Base-by-base conservation (phyloP, 2,888 invertebrate species). In the Timema cristinae region DNA sequence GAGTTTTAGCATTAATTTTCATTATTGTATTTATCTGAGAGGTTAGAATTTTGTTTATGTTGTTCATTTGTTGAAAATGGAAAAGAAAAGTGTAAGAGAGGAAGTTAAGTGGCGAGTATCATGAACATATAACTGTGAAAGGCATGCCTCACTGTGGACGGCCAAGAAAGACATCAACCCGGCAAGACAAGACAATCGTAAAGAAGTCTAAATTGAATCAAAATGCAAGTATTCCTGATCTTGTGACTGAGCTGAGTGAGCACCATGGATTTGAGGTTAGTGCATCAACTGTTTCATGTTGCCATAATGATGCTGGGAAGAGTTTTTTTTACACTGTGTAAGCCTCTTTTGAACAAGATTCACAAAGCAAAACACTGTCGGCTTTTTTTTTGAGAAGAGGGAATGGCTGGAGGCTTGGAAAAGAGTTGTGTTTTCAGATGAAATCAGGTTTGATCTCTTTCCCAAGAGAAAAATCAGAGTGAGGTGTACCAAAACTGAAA, bases 301-400 rank as follows among this genome's bases (percentile, higher is more conserved):
- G 4, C 32, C 32, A 32, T 32, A 32, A 32, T 54, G 54, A 8
- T 7, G 54, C 54, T 54, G 54, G 54, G 54, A 8, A n/a, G 54
- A 54, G 9, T 54, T 6, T 8, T 15, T 13, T 8, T 54, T 13
- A 54, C 54, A 54, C 15, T 54, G 9, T 15, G 54, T 8, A 54
- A 54, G 54, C 54, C 54, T 54, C 54, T 54, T 54, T 54, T 54
- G 54, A 54, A 54, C 54, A 54, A 54, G 54, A 54, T 54, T 54
- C 54, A 6, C 54, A 54, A 54, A 54, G 54, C 54, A 15, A 54
- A 54, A 54, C 54, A 5, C 54, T 8, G 54, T 54, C 15, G 8
- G 54, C 8, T 54, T 54, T 54, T 54, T 54, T 4, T 32, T 32
- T 32, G 32, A 32, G 32, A 32, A 32, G 32, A 32, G 32, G 32